Percentiles rank a stretch among this genome's conserved stretches.
phyloP scores from a whole-genome alignment of 2,797 vertebrate species.

The Hydrolagus colliei region DNA sequence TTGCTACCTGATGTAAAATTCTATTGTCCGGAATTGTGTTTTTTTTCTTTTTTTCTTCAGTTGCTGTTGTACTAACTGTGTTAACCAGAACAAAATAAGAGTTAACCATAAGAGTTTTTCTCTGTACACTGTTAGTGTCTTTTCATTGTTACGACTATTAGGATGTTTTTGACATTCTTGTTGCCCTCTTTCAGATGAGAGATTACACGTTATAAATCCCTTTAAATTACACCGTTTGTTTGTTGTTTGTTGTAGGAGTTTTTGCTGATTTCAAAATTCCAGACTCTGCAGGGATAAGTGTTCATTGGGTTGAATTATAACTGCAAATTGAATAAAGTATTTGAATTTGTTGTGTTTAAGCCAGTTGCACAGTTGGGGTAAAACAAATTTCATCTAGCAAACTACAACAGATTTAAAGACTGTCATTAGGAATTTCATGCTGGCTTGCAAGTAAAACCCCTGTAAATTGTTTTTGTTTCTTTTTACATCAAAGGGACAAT shows the following conservation, averaged over 20 bases:
- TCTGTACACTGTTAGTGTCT: not conserved
- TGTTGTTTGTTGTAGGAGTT: not conserved
- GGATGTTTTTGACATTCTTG: not conserved
- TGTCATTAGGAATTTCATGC: not conserved
- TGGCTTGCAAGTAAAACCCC: slow-evolving; percentile 12
- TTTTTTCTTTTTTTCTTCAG: too few species aligned
- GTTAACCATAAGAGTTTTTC: not conserved
- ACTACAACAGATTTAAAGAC: not conserved
- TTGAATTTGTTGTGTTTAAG: not conserved
- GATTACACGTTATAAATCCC: not conserved
- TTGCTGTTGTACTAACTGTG: too few species aligned
- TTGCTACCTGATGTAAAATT: too few species aligned
- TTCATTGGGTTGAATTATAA: not conserved
- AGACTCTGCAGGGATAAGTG: not conserved
- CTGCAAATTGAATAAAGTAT: not conserved
- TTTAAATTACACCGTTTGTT: not conserved
- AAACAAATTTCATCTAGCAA: too few species aligned
- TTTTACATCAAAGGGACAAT: not conserved
- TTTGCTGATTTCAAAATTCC: not conserved
- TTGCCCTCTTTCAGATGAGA: not conserved
- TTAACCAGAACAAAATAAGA: too few species aligned
- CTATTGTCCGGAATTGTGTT: too few species aligned
- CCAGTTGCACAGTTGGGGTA: not conserved
- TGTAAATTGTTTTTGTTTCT: not conserved
- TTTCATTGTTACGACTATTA: not conserved